These are phyloP conservation scores for Hydractinia echinata DNA, from an alignment of 30 jellyfish, hydroid and myxozoan species.

Conservation along the genomic window DNA sequence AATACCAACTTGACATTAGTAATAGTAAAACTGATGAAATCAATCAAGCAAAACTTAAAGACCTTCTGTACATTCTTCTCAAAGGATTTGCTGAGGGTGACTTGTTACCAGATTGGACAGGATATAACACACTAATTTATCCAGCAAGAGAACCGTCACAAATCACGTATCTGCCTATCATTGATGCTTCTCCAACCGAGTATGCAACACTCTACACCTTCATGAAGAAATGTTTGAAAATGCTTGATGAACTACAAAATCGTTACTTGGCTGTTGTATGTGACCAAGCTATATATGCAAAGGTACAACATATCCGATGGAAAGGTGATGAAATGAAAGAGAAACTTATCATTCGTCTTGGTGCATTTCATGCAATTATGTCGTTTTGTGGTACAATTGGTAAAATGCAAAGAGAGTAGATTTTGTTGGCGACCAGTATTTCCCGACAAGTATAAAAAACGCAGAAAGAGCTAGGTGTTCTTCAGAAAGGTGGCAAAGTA, in stretches of 20 bases:
- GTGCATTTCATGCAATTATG: no score
- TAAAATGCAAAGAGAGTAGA: slow-evolving; percentile 7
- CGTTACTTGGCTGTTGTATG: no score
- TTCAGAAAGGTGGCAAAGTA: not conserved
- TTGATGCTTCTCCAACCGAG: slow-evolving; percentile 33
- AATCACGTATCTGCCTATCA: slow-evolving; percentile 22
- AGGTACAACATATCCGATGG: no score
- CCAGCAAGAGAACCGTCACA: slow-evolving; percentile 19
- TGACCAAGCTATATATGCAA: no score
- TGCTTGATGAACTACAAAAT: no score
- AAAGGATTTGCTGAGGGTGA: slow-evolving; percentile 17
- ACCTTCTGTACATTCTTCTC: slow-evolving; percentile 1
- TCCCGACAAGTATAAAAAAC: slow-evolving; percentile 9
- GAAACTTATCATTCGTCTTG: no score
- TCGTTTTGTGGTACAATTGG: no score
- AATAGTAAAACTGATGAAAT: slow-evolving; percentile 4
- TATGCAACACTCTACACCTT: no score
- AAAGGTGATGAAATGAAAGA: no score
- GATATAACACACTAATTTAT: slow-evolving; percentile 12
- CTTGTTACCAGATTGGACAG: slow-evolving; percentile 17
- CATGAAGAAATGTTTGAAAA: no score
- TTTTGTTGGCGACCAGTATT: slow-evolving; percentile 29
- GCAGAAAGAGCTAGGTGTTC: slow-evolving; percentile 31
- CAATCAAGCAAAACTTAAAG: slow-evolving; percentile 22
- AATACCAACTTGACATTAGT: slow-evolving; percentile 4